These are phyloP conservation scores for Adoxophyes honmai DNA, from an alignment of 1,140 invertebrate species.

Conservation along the genomic window DNA sequence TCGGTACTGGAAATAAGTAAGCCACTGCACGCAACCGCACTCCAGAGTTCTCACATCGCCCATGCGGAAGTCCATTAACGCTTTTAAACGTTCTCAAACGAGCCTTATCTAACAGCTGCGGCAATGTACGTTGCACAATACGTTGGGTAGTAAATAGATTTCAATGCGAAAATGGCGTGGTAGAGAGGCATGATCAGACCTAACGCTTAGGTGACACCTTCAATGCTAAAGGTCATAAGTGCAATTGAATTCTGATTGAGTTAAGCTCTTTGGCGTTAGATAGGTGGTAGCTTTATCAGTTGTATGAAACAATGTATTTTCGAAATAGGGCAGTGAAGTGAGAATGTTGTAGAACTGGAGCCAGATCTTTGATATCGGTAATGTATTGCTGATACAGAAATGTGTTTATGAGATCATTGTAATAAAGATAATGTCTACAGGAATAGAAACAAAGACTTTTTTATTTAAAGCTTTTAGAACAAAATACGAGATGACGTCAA, in stretches of 20 bases:
- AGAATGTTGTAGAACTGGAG: constrained; percentile 2
- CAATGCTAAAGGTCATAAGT: no score
- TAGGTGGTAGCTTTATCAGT: not conserved
- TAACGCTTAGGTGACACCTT: constrained; percentile 7
- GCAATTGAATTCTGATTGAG: no score
- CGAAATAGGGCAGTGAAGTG: not conserved
- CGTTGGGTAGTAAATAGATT: constrained; percentile 15
- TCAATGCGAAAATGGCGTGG: not conserved
- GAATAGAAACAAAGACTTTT: no score
- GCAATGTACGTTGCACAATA: constrained; percentile 32
- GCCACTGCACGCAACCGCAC: constrained; percentile 27
- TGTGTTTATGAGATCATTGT: no score
- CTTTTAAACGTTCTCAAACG: constrained; percentile 34
- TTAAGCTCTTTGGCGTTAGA: not conserved
- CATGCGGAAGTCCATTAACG: constrained; percentile 42
- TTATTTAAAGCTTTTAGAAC: no score
- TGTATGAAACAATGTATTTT: constrained; percentile 3
- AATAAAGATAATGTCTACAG: no score
- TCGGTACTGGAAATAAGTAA: constrained; percentile 24
- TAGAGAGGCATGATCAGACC: constrained; percentile 16
- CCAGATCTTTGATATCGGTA: constrained; percentile 14
- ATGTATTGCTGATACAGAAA: not conserved
- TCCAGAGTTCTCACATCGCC: constrained; percentile 18
- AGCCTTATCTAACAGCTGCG: constrained; percentile 23
- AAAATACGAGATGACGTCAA: no score